Base-by-base conservation (phyloP, 2,797 vertebrate species). In the Austrolebias charrua region DNA sequence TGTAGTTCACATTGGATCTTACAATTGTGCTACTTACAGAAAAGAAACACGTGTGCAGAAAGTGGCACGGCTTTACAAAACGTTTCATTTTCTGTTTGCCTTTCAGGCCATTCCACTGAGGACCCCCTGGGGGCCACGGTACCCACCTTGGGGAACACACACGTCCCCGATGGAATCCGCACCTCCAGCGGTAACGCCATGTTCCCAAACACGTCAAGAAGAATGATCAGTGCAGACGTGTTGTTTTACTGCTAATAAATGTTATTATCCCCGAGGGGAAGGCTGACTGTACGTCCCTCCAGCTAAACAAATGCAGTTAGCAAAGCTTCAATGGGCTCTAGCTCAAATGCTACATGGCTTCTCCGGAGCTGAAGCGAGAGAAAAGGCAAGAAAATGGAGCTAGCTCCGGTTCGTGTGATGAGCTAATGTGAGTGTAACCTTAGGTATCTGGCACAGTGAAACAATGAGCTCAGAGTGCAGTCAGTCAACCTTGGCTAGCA, bases 391-490 rank as follows among this genome's bases (percentile, higher is more conserved):
- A 76, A 33, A 60, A 6, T 24, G 24, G 28, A 1, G 67, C 76
- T 72, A 77, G 62, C 12, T 72, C 69, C 74, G 82, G 76, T 67
- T 4, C 13, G 52, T 63, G 67, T 69, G 52, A 68, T 54, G 66
- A 78, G 76, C 78, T 85, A 82, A 77, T 73, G 2, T 59, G 66
- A 76, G 64, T 65, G 60, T 58, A 38, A 64, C 28, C 70, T 76
- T 66, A 15, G 81, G 81, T 82, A 76, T 54, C 74, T 80, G 75
- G 81, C 74, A 79, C 61, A 61, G 70, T 60, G 76, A 88, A 83
- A 90, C 89, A 89, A 90, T 91, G 86, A 89, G 88, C 87, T 60
- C 64, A 59, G 82, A 82, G 82, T 70, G 75, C 73, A 76, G 76
- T 68, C 71, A 75, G 77, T 69, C 76, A 59, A 76, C 48, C 78